Percentiles rank a stretch among this genome's conserved stretches.
These are phyloP conservation scores for Germaria angustata DNA, from an alignment of 2,888 invertebrate species.

Conservation along the genomic window DNA sequence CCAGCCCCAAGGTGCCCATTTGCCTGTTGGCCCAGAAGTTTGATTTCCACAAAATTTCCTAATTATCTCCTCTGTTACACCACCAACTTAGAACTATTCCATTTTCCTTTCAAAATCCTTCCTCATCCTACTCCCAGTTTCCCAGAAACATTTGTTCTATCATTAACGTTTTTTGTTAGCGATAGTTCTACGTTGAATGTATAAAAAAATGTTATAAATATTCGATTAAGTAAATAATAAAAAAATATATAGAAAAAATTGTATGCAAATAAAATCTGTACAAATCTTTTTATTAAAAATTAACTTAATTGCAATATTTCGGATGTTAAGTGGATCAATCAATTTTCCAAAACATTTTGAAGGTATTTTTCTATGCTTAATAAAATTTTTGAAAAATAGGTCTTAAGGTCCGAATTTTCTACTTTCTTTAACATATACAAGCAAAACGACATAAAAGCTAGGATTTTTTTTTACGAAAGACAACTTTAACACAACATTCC, in stretches of 20 bases:
- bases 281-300: not conserved
- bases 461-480: too few relatives aligned
- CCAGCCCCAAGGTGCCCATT: conserved; percentile 80
- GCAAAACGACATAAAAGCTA: too few relatives aligned
- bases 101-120: conserved; percentile 18
- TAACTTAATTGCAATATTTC: too few relatives aligned
- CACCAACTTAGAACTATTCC: not conserved
- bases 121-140: conserved; percentile 65
- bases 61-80: not conserved
- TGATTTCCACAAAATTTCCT: conserved; percentile 35
- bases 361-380: too few relatives aligned
- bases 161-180: conserved; percentile 61
- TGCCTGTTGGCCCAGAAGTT: conserved; percentile 75
- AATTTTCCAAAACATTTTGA: too few relatives aligned
- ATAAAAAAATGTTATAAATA: conserved; percentile 56
- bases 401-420: too few relatives aligned
- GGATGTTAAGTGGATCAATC: too few relatives aligned
- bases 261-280: not conserved
- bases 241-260: conserved; percentile 54
- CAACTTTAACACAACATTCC: too few relatives aligned
- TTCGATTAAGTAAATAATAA: conserved; percentile 67
- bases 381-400: too few relatives aligned
- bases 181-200: conserved; percentile 10
- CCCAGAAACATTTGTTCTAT: conserved; percentile 28
- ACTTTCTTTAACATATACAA: too few relatives aligned